Evolutionary conservation across 2,888 invertebrate species (phyloP).

Genomic region (Cecidostiba fungosa): DNA sequence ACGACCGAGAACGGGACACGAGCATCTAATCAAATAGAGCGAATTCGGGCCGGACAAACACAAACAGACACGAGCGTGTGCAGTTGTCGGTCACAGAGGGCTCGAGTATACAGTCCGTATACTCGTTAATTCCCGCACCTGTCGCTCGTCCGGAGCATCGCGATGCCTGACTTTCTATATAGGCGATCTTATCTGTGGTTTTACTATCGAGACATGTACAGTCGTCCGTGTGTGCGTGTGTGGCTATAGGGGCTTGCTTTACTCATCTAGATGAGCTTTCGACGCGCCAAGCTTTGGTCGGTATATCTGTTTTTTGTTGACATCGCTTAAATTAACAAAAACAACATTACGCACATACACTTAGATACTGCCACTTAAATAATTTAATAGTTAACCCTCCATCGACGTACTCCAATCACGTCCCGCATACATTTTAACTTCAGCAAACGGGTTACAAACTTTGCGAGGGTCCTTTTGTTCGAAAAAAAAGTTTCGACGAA

Average conservation of each 20-base stretch:
- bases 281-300: background rate
- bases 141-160: background rate
- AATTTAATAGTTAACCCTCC: background rate
- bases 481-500: background rate
- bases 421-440: background rate
- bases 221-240: too few relatives aligned
- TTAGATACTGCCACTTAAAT: too few relatives aligned
- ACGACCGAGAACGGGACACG: background rate
- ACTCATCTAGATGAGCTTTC: background rate
- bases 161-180: background rate
- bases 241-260: background rate
- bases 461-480: background rate
- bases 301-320: background rate
- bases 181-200: slow-evolving; percentile 3
- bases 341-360: too few relatives aligned
- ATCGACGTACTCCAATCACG: background rate
- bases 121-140: slow-evolving; percentile 9
- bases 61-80: background rate
- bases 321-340: background rate
- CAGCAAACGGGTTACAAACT: background rate
- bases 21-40: slow-evolving; percentile 4
- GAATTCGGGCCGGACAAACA: slow-evolving; percentile 18
- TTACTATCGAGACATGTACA: background rate
- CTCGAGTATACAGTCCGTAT: background rate
- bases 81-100: background rate